phyloP scores from a whole-genome alignment of 92 coral and sea anemone species.

The Montipora capitata region DNA sequence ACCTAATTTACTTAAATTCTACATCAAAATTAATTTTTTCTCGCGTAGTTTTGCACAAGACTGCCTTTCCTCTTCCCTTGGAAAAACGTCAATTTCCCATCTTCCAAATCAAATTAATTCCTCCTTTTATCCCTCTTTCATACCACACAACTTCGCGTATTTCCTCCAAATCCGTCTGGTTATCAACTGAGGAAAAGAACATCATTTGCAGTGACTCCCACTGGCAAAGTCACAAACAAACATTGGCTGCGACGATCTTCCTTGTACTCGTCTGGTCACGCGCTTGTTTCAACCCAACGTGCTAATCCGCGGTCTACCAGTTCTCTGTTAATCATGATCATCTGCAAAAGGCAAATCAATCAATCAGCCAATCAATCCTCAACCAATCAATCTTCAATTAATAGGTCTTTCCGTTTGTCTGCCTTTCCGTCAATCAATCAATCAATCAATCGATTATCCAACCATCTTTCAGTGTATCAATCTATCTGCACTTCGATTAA shows the following conservation, averaged over 20 bases:
- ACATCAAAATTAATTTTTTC: background rate
- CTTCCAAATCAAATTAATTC: background rate
- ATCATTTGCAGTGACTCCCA: background rate
- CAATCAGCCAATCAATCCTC: background rate
- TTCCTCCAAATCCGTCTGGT: background rate
- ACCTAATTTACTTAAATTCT: background rate
- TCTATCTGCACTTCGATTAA: too few species aligned
- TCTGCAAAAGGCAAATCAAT: slow-evolving; percentile 58
- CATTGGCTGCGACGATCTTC: background rate
- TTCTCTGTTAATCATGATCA: slow-evolving; percentile 93
- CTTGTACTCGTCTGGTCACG: background rate
- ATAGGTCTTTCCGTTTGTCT: background rate
- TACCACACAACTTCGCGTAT: background rate
- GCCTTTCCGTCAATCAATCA: background rate
- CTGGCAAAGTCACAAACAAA: slow-evolving; percentile 13
- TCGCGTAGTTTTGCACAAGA: background rate
- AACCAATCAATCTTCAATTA: background rate
- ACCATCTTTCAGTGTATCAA: too few species aligned
- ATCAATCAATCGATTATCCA: too few species aligned
- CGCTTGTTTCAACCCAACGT: slow-evolving; percentile 92
- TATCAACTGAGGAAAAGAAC: background rate
- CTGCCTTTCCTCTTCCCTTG: background rate
- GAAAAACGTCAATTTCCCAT: slow-evolving; percentile 3
- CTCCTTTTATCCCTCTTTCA: background rate
- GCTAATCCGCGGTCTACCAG: slow-evolving; percentile 92